These are phyloP conservation scores for Tenualosa ilisha DNA, from an alignment of 2,797 vertebrate species.

Conservation along the genomic window DNA sequence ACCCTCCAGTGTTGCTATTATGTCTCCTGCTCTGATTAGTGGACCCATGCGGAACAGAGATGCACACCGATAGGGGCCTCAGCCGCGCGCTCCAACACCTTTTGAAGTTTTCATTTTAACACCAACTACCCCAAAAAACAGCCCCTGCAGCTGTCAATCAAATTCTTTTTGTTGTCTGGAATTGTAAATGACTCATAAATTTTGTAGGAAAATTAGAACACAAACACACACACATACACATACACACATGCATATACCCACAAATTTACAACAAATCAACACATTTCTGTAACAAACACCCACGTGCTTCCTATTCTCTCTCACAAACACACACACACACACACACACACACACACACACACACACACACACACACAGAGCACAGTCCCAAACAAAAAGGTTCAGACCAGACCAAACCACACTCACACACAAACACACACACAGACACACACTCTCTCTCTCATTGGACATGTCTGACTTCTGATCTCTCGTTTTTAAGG, in stretches of 20 bases:
- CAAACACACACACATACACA: not conserved
- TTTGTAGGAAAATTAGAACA: constrained; percentile 5
- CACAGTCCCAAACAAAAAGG: not conserved
- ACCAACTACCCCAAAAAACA: not conserved
- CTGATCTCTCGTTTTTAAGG: not conserved
- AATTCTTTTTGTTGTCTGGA: not conserved
- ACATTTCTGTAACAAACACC: not conserved
- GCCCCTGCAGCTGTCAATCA: constrained; percentile 21
- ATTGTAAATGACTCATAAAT: not conserved
- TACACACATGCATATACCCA: not conserved
- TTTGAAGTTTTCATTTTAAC: not conserved
- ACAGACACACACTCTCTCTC: not conserved
- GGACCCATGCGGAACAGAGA: constrained; percentile 13
- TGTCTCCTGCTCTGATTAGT: constrained; percentile 14
- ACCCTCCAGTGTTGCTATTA: constrained; percentile 19
- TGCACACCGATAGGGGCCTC: not conserved
- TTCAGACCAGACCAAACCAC: not conserved
- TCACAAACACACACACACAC: constrained; percentile 2
- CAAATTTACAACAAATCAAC: not conserved
- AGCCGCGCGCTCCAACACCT: not conserved
- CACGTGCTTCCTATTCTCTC: not conserved
- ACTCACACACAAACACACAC: not conserved
- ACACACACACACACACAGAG: not conserved
- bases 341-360: constrained; percentile 1
- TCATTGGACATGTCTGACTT: constrained; percentile 2